Evolutionary conservation across 2,888 invertebrate species (phyloP), one percentile per base, ranked within the genome.

Genomic region (Eumacrocentrus americanus): DNA sequence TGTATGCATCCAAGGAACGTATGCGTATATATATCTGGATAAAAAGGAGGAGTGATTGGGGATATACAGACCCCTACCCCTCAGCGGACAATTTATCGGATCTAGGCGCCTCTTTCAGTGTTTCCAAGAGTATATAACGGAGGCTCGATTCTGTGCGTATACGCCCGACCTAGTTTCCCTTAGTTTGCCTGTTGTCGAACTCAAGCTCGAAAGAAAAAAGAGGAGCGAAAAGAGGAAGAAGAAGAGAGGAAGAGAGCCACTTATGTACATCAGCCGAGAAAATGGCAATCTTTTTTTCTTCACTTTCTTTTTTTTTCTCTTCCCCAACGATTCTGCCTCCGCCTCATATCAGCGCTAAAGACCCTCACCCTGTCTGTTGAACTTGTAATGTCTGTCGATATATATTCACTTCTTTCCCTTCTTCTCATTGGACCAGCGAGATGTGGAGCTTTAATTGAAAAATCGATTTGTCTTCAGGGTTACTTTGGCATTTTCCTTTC

Each of bases 161-260:
- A 58, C 42, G 7, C 42, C 11, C 58, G 58, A 58, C 58, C 58
- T 46, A 58, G 44, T 58, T 58, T 58, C 20, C n/a, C 29, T n/a
- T n/a, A 51, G 35, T 51, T 51, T 51, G 37, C 22, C 57, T 35
- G 52, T 42, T 40, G 40, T 34, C 42, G 16, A 23, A 44, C 12
- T 50, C 18, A 52, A 58, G 20, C 35, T 35, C 14, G 51, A 23
- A 47, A 47, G 47, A 16, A 38, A 56, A 3, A 25, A 23, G 12
- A n/a, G 16, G 9, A 25, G 23, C n/a, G 29, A 40, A 38, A 12
- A n/a, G 12, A 18, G 34, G 29, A 18, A 20, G 23, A 16, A 29
- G 18, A 34, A 42, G 34, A 29, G 18, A 57, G 42, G 16, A 48
- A 7, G 34, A 48, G 34, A 35, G 50, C 57, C 25, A 56, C 47